These are phyloP conservation scores for Arenaria interpres DNA, from an alignment of 2,113 vertebrate species.

Conservation along the genomic window DNA sequence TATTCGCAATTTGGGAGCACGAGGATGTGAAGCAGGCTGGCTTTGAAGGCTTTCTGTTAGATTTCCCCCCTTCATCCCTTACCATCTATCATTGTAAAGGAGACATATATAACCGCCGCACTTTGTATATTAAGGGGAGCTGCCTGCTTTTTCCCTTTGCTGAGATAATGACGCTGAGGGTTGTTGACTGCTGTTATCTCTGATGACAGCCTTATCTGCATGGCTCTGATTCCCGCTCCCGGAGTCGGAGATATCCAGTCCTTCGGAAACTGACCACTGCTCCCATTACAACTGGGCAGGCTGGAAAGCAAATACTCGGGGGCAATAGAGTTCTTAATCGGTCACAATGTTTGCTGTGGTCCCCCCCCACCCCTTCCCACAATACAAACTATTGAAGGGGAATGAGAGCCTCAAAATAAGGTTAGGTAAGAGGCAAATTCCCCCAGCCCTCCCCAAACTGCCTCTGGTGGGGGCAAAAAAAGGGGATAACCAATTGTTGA, in stretches of 20 bases:
- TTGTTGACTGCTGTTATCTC: slow-evolving; percentile 79
- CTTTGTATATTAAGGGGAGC: slow-evolving; percentile 70
- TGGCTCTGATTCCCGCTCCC: slow-evolving; percentile 72
- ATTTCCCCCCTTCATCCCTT: slow-evolving; percentile 54
- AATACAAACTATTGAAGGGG: not conserved
- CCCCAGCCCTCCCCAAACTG: not conserved
- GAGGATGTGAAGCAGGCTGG: slow-evolving; percentile 50
- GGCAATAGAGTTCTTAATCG: not conserved
- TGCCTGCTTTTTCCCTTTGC: slow-evolving; percentile 70
- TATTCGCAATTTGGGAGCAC: not conserved
- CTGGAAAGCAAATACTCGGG: not conserved
- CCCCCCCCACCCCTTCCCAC: not conserved
- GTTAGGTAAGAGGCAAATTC: not conserved
- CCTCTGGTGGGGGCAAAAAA: not conserved
- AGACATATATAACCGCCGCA: slow-evolving; percentile 68
- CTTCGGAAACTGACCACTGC: slow-evolving; percentile 65
- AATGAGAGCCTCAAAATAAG: not conserved
- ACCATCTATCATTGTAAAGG: slow-evolving; percentile 74
- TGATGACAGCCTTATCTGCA: slow-evolving; percentile 77
- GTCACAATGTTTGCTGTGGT: not conserved
- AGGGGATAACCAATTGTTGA: not conserved
- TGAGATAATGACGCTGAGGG: slow-evolving; percentile 71
- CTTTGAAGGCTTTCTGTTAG: slow-evolving; percentile 67
- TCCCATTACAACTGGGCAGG: slow-evolving; percentile 9
- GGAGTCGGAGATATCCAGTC: slow-evolving; percentile 64